phyloP scores from a whole-genome alignment of 1,140 invertebrate genomes.

The Drosophila yakuba region DNA sequence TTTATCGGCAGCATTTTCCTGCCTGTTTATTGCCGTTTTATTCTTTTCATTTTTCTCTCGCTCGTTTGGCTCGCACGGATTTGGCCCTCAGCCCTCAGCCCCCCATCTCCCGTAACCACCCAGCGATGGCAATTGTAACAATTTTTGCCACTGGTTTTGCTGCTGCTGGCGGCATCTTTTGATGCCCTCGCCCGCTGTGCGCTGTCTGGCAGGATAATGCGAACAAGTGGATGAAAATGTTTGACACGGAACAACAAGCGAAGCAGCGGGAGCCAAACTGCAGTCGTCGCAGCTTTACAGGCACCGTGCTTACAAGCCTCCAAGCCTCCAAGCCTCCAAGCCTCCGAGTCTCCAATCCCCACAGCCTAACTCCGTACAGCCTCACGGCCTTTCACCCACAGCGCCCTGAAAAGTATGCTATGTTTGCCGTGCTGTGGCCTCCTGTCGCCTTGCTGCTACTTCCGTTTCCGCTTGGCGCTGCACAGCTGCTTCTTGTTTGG shows the following conservation, averaged over 20 bases:
- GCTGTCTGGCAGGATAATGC: constrained; percentile 64
- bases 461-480: constrained; percentile 66
- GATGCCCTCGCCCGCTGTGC: constrained; percentile 63
- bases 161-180: constrained; percentile 59
- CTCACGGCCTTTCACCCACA: not conserved
- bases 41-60: constrained; percentile 38
- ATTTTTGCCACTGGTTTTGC: constrained; percentile 12
- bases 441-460: constrained; percentile 60
- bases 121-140: constrained; percentile 34
- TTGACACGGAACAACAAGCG: constrained; percentile 66
- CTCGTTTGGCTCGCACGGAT: constrained; percentile 39
- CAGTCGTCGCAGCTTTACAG: constrained; percentile 21
- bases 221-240: constrained; percentile 81
- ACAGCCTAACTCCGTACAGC: not conserved
- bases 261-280: constrained; percentile 37
- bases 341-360: constrained; percentile 1
- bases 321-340: not conserved
- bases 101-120: not conserved
- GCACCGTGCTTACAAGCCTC: not conserved
- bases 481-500: constrained; percentile 50
- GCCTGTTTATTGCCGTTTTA: constrained; percentile 43
- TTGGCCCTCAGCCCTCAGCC: constrained; percentile 28
- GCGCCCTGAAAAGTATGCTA: not conserved
- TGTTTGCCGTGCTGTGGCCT: constrained; percentile 65
- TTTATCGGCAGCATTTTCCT: constrained; percentile 20